These are phyloP conservation scores for Thumatha senex DNA, from an alignment of 2,888 invertebrate genomes.

Conservation along the genomic window DNA sequence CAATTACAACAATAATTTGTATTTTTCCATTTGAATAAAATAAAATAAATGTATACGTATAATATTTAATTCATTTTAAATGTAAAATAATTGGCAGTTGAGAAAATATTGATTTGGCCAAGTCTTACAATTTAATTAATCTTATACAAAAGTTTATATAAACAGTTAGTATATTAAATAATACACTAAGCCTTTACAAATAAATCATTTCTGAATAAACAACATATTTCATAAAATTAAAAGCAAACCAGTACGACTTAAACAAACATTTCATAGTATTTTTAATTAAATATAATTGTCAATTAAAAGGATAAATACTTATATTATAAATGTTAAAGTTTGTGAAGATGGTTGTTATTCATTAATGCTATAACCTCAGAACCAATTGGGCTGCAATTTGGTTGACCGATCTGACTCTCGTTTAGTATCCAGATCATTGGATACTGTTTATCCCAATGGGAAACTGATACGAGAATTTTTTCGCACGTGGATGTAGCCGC, in stretches of 20 bases:
- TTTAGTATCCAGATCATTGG: too few relatives aligned
- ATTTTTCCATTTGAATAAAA: conserved; percentile 55
- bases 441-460: too few relatives aligned
- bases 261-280: conserved; percentile 21
- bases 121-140: conserved; percentile 42
- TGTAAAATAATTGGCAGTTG: conserved; percentile 69
- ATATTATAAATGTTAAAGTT: too few relatives aligned
- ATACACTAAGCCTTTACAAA: conserved; percentile 16
- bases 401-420: too few relatives aligned
- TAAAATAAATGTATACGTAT: conserved; percentile 51
- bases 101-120: conserved; percentile 60
- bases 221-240: conserved; percentile 9
- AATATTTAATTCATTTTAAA: conserved; percentile 46
- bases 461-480: too few relatives aligned
- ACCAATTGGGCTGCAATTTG: too few relatives aligned
- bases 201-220: conserved; percentile 5
- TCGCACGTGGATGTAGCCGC: too few relatives aligned
- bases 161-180: too few relatives aligned
- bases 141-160: conserved; percentile 34
- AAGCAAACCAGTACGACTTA: conserved; percentile 10
- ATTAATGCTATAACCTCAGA: too few relatives aligned
- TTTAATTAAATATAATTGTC: not conserved
- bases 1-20: conserved; percentile 54
- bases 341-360: too few relatives aligned
- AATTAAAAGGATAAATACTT: not conserved